These are phyloP conservation scores for Chalcis sispes DNA, from an alignment of 2,888 invertebrate genomes.

Conservation along the genomic window DNA sequence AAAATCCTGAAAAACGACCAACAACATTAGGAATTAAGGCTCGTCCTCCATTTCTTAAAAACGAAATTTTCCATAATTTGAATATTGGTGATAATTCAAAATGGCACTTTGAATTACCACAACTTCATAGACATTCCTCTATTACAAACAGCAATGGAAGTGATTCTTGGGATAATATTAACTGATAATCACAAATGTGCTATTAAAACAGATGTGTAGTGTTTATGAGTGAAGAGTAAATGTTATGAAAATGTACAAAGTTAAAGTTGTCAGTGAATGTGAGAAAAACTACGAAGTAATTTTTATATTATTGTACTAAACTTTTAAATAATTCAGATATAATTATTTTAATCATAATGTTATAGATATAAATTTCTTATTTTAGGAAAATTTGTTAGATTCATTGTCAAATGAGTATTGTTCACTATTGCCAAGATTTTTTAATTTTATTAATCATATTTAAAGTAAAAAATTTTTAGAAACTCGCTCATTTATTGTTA, in stretches of 20 bases:
- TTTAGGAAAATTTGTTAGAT: constrained; percentile 20
- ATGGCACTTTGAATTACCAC: constrained; percentile 79
- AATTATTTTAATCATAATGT: constrained; percentile 37
- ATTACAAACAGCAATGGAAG: constrained; percentile 66
- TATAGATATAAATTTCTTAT: constrained; percentile 13
- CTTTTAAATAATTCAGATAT: constrained; percentile 47
- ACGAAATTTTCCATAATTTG: constrained; percentile 69
- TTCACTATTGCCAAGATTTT: constrained; percentile 13
- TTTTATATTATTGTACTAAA: constrained; percentile 36
- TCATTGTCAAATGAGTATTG: constrained; percentile 39
- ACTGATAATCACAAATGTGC: constrained; percentile 40
- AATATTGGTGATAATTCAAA: constrained; percentile 71
- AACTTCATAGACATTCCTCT: constrained; percentile 69
- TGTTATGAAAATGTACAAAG: constrained; percentile 26
- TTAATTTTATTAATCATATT: constrained; percentile 17
- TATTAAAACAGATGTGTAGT: constrained; percentile 51
- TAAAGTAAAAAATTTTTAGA: not conserved
- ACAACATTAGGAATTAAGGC: constrained; percentile 85
- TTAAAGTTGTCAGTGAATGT: constrained; percentile 20
- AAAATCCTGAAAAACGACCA: constrained; percentile 84
- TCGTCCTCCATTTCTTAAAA: constrained; percentile 78
- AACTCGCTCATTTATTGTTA: constrained; percentile 34
- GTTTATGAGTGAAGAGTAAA: constrained; percentile 29
- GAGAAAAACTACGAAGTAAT: constrained; percentile 32
- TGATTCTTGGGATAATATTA: constrained; percentile 62